These are phyloP conservation scores for Argopecten irradians DNA, from an alignment of 1,140 invertebrate genomes.

Conservation along the genomic window DNA sequence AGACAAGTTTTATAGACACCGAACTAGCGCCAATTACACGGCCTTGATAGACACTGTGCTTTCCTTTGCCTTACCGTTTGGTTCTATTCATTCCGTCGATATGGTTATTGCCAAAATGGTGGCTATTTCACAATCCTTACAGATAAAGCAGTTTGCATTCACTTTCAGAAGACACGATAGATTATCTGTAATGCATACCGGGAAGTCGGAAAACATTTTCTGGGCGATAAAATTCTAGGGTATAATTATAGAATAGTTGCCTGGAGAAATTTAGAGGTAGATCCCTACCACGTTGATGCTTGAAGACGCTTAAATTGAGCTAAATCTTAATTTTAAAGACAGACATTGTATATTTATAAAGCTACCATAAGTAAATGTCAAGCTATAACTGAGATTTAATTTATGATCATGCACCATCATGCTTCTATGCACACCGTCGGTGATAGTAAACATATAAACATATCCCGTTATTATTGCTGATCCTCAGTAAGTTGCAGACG, in stretches of 20 bases:
- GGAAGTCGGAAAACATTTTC: conserved; percentile 1
- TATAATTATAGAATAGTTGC: background rate
- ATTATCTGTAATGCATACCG: background rate
- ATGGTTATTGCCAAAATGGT: background rate
- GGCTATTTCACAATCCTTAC: background rate
- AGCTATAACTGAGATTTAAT: too few species aligned
- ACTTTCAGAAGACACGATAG: background rate
- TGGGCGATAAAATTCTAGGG: background rate
- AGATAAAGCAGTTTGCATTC: background rate
- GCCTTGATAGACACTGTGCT: background rate
- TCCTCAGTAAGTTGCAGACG: too few species aligned
- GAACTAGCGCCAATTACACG: background rate
- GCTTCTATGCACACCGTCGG: too few species aligned
- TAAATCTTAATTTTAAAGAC: too few species aligned
- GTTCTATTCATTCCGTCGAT: background rate
- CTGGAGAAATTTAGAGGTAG: background rate
- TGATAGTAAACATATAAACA: too few species aligned
- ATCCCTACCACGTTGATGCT: background rate
- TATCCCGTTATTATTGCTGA: too few species aligned
- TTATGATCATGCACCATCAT: too few species aligned
- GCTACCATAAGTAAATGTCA: too few species aligned
- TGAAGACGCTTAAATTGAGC: too few species aligned
- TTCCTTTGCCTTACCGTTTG: too few species aligned
- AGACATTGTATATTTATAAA: too few species aligned
- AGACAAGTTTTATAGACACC: conserved; percentile 16